Evolutionary conservation across 2,113 vertebrate genomes (phyloP).

Genomic region (Emydura subglobosa): DNA sequence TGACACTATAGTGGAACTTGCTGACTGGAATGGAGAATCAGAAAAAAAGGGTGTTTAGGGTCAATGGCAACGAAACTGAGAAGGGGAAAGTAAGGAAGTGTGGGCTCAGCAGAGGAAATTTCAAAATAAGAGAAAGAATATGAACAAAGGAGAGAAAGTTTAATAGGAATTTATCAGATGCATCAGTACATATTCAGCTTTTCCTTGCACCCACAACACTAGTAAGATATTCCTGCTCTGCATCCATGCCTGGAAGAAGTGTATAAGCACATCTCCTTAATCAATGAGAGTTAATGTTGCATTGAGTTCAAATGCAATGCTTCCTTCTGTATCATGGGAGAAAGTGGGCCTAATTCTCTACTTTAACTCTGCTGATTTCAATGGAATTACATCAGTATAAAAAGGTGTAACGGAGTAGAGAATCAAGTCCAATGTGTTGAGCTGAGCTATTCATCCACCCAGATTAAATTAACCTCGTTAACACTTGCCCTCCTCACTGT

Average conservation of each 20-base stretch:
- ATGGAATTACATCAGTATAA: background rate
- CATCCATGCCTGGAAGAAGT: background rate
- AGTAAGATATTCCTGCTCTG: background rate
- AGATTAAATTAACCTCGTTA: no score
- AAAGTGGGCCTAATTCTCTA: background rate
- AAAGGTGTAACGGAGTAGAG: background rate
- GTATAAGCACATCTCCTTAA: background rate
- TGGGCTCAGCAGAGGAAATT: background rate
- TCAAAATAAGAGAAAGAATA: slow-evolving; percentile 16
- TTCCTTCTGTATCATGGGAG: background rate
- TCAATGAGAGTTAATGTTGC: background rate
- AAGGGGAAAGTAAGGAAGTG: background rate
- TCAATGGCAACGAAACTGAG: background rate
- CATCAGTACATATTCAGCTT: background rate
- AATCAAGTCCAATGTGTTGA: background rate
- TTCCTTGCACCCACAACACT: background rate
- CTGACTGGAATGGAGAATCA: background rate
- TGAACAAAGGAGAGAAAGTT: slow-evolving; percentile 13
- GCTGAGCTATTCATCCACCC: background rate
- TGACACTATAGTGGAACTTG: background rate
- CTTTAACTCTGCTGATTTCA: background rate
- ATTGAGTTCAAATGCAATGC: background rate
- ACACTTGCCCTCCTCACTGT: no score
- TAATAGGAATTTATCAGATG: background rate
- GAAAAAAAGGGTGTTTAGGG: background rate